Conservation (phyloP, 2,113 vertebrate genomes). For the Motacilla tschutschensis region DNA sequence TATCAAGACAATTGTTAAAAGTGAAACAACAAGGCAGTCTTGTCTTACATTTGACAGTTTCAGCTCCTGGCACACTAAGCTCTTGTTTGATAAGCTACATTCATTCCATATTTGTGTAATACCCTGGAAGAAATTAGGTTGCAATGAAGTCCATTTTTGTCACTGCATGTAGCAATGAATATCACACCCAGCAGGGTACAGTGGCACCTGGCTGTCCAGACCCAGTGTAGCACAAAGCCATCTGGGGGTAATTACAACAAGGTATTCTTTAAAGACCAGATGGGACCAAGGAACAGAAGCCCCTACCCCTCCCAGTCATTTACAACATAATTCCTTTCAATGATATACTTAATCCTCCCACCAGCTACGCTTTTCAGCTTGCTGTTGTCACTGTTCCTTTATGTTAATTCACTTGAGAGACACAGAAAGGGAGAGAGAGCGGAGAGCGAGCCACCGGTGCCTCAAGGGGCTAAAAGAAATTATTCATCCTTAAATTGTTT, state of each 20-base stretch:
- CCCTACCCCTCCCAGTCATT: constrained; percentile 90
- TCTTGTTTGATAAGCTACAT: constrained; percentile 61
- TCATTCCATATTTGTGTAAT: constrained; percentile 85
- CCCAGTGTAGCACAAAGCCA: constrained; percentile 88
- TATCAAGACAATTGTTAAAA: constrained; percentile 53
- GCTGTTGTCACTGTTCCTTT: constrained; percentile 92
- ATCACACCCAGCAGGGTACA: constrained; percentile 89
- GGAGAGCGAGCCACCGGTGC: constrained; percentile 66
- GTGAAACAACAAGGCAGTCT: constrained; percentile 63
- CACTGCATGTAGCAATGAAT: constrained; percentile 86
- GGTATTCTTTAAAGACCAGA: constrained; percentile 99
- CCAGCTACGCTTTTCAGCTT: constrained; percentile 94
- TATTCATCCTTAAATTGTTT: constrained; percentile 96
- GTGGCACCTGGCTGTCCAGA: constrained; percentile 96
- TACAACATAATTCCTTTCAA: constrained; percentile 98
- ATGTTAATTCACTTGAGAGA: constrained; percentile 90
- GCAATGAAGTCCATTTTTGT: constrained; percentile 86
- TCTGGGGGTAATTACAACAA: constrained; percentile 99
- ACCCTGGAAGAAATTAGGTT: constrained; percentile 84
- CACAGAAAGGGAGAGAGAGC: constrained; percentile 52
- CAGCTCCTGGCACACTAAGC: constrained; percentile 57
- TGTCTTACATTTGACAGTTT: constrained; percentile 66
- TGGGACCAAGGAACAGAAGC: constrained; percentile 87
- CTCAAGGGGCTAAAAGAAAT: constrained; percentile 87
- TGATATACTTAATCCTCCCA: constrained; percentile 99